phyloP scores from a whole-genome alignment of 2,797 vertebrate species.

The Enteromius fasciolatus region DNA sequence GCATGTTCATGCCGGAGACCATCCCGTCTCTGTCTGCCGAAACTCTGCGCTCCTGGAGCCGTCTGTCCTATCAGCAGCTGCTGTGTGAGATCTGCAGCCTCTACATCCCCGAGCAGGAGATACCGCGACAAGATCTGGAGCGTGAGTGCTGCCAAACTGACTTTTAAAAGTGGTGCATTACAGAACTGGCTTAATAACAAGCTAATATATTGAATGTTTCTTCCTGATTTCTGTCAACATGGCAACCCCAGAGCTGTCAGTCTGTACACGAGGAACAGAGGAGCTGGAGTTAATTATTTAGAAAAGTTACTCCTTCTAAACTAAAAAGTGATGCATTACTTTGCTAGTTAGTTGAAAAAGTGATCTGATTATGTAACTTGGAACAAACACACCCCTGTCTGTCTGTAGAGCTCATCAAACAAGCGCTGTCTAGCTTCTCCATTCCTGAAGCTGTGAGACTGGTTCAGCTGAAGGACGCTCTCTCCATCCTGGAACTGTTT shows the following conservation, averaged over 20 bases:
- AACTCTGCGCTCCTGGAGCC: constrained; percentile 79
- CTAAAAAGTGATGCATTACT: too few relatives aligned
- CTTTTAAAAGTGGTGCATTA: too few relatives aligned
- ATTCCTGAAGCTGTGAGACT: constrained; percentile 80
- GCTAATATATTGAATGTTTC: too few relatives aligned
- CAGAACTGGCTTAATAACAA: too few relatives aligned
- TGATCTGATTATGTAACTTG: too few relatives aligned
- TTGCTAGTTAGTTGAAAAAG: too few relatives aligned
- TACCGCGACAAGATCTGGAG: constrained; percentile 76
- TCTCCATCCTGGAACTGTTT: constrained; percentile 90
- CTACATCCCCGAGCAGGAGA: constrained; percentile 78
- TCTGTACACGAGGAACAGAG: too few relatives aligned
- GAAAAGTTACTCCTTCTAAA: too few relatives aligned
- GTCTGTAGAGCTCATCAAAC: constrained; percentile 77
- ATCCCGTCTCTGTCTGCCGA: constrained; percentile 76
- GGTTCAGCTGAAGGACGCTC: constrained; percentile 74
- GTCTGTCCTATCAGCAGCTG: constrained; percentile 79
- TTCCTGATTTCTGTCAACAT: too few relatives aligned
- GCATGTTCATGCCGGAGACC: constrained; percentile 89
- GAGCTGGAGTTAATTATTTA: too few relatives aligned
- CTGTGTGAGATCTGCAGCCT: constrained; percentile 85
- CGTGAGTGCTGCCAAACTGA: constrained; percentile 70
- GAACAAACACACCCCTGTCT: neutral
- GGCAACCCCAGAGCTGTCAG: too few relatives aligned
- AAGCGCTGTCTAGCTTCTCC: constrained; percentile 83